Conservation (phyloP, 1,140 invertebrate genomes). For the Chrysopa pallens region DNA sequence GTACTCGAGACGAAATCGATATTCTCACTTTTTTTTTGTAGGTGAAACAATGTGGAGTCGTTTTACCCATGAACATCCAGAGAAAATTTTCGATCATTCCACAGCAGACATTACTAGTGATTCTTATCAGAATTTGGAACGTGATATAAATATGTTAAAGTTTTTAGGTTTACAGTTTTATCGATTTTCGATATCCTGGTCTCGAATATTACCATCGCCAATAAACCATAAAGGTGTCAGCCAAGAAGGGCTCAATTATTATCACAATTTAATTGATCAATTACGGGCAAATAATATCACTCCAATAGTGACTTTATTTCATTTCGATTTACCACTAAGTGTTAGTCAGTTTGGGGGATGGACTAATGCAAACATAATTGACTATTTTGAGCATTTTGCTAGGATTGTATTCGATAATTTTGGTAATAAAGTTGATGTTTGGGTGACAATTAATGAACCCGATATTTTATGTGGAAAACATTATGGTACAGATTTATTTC, state of each 20-base stretch:
- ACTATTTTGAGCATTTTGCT: conserved; percentile 14
- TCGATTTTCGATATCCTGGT: conserved; percentile 42
- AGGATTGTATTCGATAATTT: conserved; percentile 11
- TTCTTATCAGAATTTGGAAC: conserved; percentile 27
- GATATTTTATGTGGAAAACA: conserved; percentile 5
- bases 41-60: conserved; percentile 21
- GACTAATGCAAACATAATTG: conserved; percentile 26
- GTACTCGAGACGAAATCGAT: too few relatives aligned
- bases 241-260: conserved; percentile 5
- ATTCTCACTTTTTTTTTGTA: neutral
- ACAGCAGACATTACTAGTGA: conserved; percentile 25
- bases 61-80: conserved; percentile 13
- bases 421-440: conserved; percentile 10
- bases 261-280: conserved; percentile 24
- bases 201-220: conserved; percentile 29
- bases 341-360: conserved; percentile 28
- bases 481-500: too few relatives aligned
- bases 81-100: conserved; percentile 11
- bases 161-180: conserved; percentile 28
- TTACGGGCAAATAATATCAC: conserved; percentile 24
- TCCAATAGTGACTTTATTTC: conserved; percentile 29
- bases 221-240: conserved; percentile 4
- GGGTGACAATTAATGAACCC: conserved; percentile 5
- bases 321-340: conserved; percentile 21
- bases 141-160: conserved; percentile 27